Evolutionary conservation across 2,888 invertebrate genomes (phyloP), one percentile per base, ranked within the genome.

Genomic region (Drosophila nr. perissopoda): DNA sequence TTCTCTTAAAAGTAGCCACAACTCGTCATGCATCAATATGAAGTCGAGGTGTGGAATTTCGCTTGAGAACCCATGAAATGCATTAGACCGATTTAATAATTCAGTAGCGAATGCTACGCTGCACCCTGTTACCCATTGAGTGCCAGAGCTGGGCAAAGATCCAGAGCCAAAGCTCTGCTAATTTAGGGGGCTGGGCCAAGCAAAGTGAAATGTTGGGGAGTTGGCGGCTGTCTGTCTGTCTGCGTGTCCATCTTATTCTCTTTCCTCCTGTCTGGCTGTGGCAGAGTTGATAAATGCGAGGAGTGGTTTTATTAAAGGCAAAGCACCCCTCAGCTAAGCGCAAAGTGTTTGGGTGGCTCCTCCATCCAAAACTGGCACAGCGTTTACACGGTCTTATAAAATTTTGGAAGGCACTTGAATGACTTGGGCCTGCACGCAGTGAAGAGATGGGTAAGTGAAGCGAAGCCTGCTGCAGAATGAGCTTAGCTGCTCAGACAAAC

Each of bases 1-100:
- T 70, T 51, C 13, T 56, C 61, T 61, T 87, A 79, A 88, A 75
- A 83, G 81, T 80, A 78, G 57, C 81, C 73, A 80, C 88, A 83
- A 80, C 69, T 83, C 52, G 69, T n/a, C 61, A 58, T 75, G 72
- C 80, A 71, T 78, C 83, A 75, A 83, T 65, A 73, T 62, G 66
- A 67, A 73, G 67, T 69, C 62, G 71, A 76, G 73, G 64, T 80
- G 73, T 60, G 51, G 59, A 71, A 63, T 69, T 72, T 65, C 64
- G 45, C 71, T 65, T 64, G 59, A 59, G 72, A 81, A 81, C 85
- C 83, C 89, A 89, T 81, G 72, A 85, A 87, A 83, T 89, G 89
- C 87, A 87, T 87, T 87, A 87, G 83, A 72, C 53, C 68, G 77
- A 49, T 64, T 87, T 72, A 89, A 87, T 87, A 89, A 87, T 87